phyloP scores from a whole-genome alignment of 2,797 vertebrate species.

The Sebastiscus tertius region DNA sequence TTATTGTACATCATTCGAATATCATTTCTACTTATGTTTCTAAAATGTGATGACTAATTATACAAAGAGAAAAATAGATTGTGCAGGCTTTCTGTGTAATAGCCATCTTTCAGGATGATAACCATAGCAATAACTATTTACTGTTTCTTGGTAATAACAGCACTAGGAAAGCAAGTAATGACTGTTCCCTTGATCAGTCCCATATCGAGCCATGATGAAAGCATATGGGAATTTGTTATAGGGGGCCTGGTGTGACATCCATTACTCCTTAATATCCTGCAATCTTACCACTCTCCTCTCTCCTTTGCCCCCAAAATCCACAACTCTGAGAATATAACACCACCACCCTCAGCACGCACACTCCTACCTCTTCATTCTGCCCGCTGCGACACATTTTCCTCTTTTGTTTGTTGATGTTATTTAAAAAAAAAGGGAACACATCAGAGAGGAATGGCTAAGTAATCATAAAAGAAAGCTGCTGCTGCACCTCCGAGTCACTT shows the following conservation, averaged over 20 bases:
- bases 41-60: conserved; percentile 50
- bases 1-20: conserved; percentile 24
- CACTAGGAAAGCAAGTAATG: conserved; percentile 73
- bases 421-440: conserved; percentile 53
- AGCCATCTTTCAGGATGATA: conserved; percentile 64
- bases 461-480: conserved; percentile 65
- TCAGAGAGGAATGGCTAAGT: conserved; percentile 57
- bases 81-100: conserved; percentile 43
- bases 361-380: conserved; percentile 48
- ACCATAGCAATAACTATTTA: conserved; percentile 75
- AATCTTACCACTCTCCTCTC: conserved; percentile 62
- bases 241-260: conserved; percentile 73
- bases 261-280: conserved; percentile 77
- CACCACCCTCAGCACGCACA: conserved; percentile 39
- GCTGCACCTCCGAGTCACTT: conserved; percentile 63
- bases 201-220: conserved; percentile 78
- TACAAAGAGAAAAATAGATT: conserved; percentile 62
- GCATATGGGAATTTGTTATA: conserved; percentile 74
- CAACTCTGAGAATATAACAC: conserved; percentile 49
- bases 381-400: conserved; percentile 57
- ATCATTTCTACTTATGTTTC: conserved; percentile 8
- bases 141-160: conserved; percentile 75
- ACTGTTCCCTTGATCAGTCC: conserved; percentile 80
- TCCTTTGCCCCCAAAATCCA: conserved; percentile 60
- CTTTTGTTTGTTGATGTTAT: conserved; percentile 67